A percentile compares a stretch with the other conserved stretches of the same genome.
These are phyloP conservation scores for Pangasius mekongensis DNA, from an alignment of 2,797 vertebrate species.

Conservation along the genomic window DNA sequence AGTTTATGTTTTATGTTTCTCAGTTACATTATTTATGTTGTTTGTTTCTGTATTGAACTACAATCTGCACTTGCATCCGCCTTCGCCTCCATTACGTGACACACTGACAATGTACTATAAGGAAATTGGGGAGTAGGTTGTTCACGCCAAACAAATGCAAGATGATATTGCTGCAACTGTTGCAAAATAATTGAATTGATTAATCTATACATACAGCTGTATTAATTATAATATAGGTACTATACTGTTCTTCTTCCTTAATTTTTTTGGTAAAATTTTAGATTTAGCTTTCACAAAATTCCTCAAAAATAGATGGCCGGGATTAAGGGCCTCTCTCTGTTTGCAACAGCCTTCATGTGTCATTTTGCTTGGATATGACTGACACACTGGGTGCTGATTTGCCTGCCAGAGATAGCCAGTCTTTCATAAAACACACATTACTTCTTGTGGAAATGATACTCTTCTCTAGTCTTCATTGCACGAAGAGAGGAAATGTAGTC, in stretches of 20 bases:
- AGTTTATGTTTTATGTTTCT: too few relatives aligned
- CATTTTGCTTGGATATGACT: constrained; percentile 50
- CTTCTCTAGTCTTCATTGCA: constrained; percentile 48
- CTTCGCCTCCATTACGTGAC: too few relatives aligned
- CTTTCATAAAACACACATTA: constrained; percentile 54
- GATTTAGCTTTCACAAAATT: background rate
- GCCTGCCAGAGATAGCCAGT: constrained; percentile 26
- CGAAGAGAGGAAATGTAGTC: constrained; percentile 39
- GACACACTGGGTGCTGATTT: constrained; percentile 43
- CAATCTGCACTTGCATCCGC: too few relatives aligned
- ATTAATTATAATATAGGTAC: background rate
- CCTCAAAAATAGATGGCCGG: constrained; percentile 11
- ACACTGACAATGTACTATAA: background rate
- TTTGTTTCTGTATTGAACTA: too few relatives aligned
- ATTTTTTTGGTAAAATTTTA: background rate
- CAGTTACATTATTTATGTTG: too few relatives aligned
- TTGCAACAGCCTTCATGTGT: constrained; percentile 45
- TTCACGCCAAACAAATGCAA: background rate
- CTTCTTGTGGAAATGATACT: constrained; percentile 41
- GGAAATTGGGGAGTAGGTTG: background rate
- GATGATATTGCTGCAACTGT: background rate
- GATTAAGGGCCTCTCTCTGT: constrained; percentile 37
- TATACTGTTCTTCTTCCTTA: background rate
- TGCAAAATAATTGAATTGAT: background rate
- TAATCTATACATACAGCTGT: background rate